Evolutionary conservation across 2,113 vertebrate genomes (phyloP).

Genomic region (Carlito syrichta): DNA sequence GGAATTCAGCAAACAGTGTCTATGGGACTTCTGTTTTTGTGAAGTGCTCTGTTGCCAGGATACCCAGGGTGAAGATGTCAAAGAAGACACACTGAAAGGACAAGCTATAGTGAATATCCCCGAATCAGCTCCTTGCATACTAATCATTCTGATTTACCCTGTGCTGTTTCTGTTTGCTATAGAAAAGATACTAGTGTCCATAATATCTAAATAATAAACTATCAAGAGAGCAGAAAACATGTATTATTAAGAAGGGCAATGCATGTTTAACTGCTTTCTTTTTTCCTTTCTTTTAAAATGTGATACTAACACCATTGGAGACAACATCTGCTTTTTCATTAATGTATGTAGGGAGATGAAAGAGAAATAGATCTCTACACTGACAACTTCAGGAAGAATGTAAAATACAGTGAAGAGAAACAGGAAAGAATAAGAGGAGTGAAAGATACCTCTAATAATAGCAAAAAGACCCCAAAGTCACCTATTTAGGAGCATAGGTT

Average conservation of each 20-base stretch:
- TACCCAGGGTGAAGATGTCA: conserved; percentile 78
- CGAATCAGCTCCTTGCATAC: conserved; percentile 57
- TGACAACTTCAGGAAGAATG: conserved; percentile 24
- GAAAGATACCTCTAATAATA: not conserved
- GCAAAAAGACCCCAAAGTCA: not conserved
- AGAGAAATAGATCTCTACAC: conserved; percentile 24
- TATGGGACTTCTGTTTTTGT: conserved; percentile 77
- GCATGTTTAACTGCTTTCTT: not conserved
- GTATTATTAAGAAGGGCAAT: conserved; percentile 24
- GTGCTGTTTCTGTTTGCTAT: conserved; percentile 1
- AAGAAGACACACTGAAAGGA: conserved; percentile 76
- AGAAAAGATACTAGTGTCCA: conserved; percentile 18
- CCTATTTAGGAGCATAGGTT: not conserved
- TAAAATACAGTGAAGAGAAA: not conserved
- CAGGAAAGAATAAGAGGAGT: not conserved
- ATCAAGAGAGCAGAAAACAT: conserved; percentile 40
- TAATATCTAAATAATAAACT: conserved; percentile 57
- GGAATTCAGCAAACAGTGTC: conserved; percentile 71
- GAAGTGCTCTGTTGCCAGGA: conserved; percentile 78
- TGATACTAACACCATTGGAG: not conserved
- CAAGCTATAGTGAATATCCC: conserved; percentile 64
- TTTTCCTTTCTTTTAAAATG: conserved; percentile 48
- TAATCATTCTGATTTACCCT: conserved; percentile 65
- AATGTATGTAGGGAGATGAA: conserved; percentile 14
- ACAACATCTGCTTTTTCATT: conserved; percentile 36